These are phyloP conservation scores for Carpatolechia fugitivella DNA, from an alignment of 2,888 invertebrate genomes.

Conservation along the genomic window DNA sequence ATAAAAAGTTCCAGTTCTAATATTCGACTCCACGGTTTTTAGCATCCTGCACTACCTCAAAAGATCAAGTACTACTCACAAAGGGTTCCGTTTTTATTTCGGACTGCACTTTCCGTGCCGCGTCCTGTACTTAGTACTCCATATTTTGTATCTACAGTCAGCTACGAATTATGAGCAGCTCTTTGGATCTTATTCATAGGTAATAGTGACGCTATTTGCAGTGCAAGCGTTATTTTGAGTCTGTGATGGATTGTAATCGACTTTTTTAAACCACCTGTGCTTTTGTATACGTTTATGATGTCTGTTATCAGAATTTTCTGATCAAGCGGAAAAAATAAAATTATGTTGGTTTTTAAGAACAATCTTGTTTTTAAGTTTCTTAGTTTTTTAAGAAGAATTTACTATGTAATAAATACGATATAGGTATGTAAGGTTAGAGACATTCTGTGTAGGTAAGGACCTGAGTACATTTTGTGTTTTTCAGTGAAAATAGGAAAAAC, in stretches of 20 bases:
- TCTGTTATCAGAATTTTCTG: conserved; percentile 8
- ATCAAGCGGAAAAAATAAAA: not conserved
- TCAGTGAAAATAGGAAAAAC: too few species aligned
- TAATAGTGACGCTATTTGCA: not conserved
- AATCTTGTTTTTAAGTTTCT: not conserved
- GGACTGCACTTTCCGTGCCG: conserved; percentile 59
- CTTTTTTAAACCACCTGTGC: conserved; percentile 65
- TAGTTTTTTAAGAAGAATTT: too few species aligned
- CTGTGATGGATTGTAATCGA: conserved; percentile 19
- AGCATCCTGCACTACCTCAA: conserved; percentile 39
- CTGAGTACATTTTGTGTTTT: too few species aligned
- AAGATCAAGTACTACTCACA: conserved; percentile 66
- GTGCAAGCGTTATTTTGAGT: not conserved
- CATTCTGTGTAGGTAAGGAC: too few species aligned
- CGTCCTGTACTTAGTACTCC: conserved; percentile 30
- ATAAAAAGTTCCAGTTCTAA: not conserved
- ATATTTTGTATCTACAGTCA: not conserved
- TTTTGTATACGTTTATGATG: conserved; percentile 31
- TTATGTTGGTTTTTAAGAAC: not conserved
- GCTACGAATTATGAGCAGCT: not conserved
- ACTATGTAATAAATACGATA: too few species aligned
- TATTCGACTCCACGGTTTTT: conserved; percentile 34
- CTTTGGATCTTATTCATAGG: not conserved
- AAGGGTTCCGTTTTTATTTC: conserved; percentile 64
- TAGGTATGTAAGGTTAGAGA: too few species aligned